Percentiles rank a stretch among this genome's conserved stretches.
Evolutionary conservation across 2,888 invertebrate species (phyloP).

Genomic region (Orgyia antiqua): DNA sequence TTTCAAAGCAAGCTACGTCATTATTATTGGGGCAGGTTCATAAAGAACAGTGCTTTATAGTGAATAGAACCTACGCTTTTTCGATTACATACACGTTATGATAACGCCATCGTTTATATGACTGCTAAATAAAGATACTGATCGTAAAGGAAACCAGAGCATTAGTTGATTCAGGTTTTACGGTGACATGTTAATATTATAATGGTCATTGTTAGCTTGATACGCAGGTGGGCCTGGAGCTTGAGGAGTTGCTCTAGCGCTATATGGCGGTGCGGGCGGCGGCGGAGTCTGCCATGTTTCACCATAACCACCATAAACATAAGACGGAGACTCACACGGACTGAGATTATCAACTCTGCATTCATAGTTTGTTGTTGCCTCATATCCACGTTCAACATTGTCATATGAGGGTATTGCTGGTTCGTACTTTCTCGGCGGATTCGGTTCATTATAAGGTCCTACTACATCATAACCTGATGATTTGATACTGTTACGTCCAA

Average conservation of each 20-base stretch:
- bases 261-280: conserved; percentile 61
- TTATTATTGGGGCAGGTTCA: too few relatives aligned
- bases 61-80: too few relatives aligned
- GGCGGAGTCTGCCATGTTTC: conserved; percentile 58
- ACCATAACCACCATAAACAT: conserved; percentile 32
- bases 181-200: conserved; percentile 31
- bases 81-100: too few relatives aligned
- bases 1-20: too few relatives aligned
- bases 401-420: conserved; percentile 39
- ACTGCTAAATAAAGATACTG: too few relatives aligned
- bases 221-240: conserved; percentile 71
- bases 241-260: conserved; percentile 60
- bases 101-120: too few relatives aligned
- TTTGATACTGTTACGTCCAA: conserved; percentile 48
- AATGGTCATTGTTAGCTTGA: conserved; percentile 50
- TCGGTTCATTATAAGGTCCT: conserved; percentile 62
- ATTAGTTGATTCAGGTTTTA: conserved; percentile 3
- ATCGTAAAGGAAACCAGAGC: too few relatives aligned
- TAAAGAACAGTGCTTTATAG: too few relatives aligned
- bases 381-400: conserved; percentile 41
- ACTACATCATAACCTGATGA: conserved; percentile 58
- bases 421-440: conserved; percentile 35
- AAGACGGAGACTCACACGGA: conserved; percentile 45
- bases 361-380: conserved; percentile 37
- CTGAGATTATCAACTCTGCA: conserved; percentile 39